Percentiles rank a stretch among this genome's conserved stretches.
Evolutionary conservation across 2,888 invertebrate genomes (phyloP).

Genomic region (Pherbina coryleti): DNA sequence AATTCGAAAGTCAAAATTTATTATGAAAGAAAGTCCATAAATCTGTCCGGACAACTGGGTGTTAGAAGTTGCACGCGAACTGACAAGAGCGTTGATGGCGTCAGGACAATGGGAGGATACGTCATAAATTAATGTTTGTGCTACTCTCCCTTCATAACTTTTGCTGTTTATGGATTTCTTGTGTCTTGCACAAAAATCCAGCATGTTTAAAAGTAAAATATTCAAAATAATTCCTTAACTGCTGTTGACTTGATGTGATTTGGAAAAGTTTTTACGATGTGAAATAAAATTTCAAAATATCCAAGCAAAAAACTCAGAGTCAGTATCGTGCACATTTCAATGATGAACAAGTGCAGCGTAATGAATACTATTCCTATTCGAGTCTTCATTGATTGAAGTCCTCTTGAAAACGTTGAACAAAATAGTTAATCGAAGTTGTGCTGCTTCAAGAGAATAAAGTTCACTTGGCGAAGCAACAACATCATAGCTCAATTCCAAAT

Average conservation of each 20-base stretch:
- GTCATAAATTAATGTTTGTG: conserved; percentile 35
- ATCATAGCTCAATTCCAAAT: too few species aligned
- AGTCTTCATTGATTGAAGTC: too few species aligned
- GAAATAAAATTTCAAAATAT: too few species aligned
- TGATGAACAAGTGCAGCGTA: too few species aligned
- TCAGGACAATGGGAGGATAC: conserved; percentile 27
- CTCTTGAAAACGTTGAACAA: too few species aligned
- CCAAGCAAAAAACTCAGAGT: too few species aligned
- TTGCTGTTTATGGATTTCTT: conserved; percentile 1
- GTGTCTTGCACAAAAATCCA: not conserved
- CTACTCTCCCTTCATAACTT: not conserved
- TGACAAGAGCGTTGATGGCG: conserved; percentile 23
- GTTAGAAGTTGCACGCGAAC: conserved; percentile 10
- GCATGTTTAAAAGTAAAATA: conserved; percentile 20
- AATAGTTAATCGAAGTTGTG: too few species aligned
- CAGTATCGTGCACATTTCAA: too few species aligned
- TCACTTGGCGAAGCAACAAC: too few species aligned
- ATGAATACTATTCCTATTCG: too few species aligned
- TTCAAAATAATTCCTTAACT: conserved; percentile 7
- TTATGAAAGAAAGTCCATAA: conserved; percentile 46
- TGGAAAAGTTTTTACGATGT: not conserved
- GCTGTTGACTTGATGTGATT: not conserved
- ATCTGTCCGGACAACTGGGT: conserved; percentile 35
- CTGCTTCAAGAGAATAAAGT: too few species aligned
- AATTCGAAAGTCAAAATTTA: conserved; percentile 46